Conservation (phyloP, 2,888 invertebrate species). For the Rotaria sp. region DNA sequence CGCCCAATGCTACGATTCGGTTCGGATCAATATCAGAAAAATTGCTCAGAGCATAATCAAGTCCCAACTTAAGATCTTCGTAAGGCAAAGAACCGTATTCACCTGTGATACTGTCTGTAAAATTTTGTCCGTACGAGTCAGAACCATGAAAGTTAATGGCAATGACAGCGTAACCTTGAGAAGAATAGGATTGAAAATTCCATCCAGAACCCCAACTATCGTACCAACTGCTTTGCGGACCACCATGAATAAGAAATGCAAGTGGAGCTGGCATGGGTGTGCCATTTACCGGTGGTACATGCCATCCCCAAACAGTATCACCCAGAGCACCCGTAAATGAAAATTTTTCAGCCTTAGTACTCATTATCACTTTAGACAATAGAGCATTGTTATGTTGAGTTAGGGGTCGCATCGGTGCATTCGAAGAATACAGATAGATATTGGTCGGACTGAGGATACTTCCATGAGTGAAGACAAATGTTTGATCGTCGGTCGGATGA, state of each 20-base stretch:
- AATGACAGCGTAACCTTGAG: background rate
- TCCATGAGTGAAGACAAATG: background rate
- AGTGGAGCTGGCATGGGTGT: background rate
- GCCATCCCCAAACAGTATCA: background rate
- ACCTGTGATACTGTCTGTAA: background rate
- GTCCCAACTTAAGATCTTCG: background rate
- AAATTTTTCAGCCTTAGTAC: background rate
- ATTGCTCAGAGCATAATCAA: background rate
- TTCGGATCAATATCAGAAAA: background rate
- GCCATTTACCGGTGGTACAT: background rate
- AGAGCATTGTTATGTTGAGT: background rate
- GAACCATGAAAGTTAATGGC: background rate
- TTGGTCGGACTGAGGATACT: background rate
- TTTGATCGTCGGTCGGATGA: background rate
- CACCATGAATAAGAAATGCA: background rate
- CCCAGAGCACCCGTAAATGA: background rate
- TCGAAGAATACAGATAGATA: background rate
- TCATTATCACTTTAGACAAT: background rate
- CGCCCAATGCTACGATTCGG: background rate
- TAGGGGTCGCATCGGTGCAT: background rate
- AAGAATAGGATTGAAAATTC: background rate
- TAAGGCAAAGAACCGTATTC: background rate
- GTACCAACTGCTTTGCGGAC: background rate
- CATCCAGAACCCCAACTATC: background rate
- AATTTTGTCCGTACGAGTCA: too few relatives aligned